Base-by-base conservation (phyloP, 2,797 vertebrate species). In the Sebastes alutus region DNA sequence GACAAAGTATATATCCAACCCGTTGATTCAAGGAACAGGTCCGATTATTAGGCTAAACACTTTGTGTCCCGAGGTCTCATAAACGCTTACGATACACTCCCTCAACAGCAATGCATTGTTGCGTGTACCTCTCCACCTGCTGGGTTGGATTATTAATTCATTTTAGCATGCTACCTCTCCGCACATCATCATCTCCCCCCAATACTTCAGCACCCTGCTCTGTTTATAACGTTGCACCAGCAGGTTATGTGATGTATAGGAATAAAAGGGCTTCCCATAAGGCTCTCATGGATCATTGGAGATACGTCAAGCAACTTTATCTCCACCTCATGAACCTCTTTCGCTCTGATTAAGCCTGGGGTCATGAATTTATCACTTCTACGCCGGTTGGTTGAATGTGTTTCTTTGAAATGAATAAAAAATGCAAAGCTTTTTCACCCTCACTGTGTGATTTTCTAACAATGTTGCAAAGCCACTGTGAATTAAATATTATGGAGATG, bases 1-100 rank as follows among this genome's bases (percentile, higher is more conserved):
- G 60, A 88, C 87, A 79, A 77, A 83, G 79, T 78, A 72, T 79
- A 69, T 38, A 75, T 69, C 80, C 79, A 78, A 56, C 68, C 70
- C 72, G 81, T 60, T 72, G 76, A 92, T 82, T 84, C 70, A 62
- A 23, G 32, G 52, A 86, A 61, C 61, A 55, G 35, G 66, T 62
- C 61, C 20, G 29, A 88, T 87, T 85, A 74, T 81, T 61, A 87
- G 86, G 71, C 52, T 32, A 27, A 85, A 77, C 54, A 23, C 66
- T 73, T 73, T 74, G 64, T 54, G 58, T 80, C 62, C 61, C 3
- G 14, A 62, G 52, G 71, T 80, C 72, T 82, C 71, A 66, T 63
- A 66, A 83, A 81, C 18, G 6, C 79, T 84, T 42, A 60, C 10
- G 25, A 52, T 32, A 59, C 61, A 58, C 61, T 73, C 22, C 25